phyloP scores from a whole-genome alignment of 2,797 vertebrate species.

The Calcarius lapponicus region DNA sequence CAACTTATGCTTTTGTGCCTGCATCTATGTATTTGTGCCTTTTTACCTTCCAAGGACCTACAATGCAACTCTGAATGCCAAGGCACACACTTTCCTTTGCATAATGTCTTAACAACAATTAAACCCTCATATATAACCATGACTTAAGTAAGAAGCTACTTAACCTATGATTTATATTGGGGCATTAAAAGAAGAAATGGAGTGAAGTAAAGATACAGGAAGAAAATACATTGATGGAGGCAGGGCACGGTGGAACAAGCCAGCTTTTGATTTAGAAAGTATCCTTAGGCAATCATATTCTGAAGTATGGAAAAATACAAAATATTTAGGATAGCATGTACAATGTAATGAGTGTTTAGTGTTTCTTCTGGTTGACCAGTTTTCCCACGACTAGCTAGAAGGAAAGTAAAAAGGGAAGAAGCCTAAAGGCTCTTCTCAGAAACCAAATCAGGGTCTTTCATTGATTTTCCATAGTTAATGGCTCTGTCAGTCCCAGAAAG shows the following conservation, averaged over 20 bases:
- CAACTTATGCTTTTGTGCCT: not conserved
- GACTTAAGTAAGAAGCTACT: not conserved
- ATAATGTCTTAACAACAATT: not conserved
- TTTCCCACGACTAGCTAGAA: not conserved
- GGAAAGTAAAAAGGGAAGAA: not conserved
- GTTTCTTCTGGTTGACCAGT: not conserved
- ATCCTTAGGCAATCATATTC: not conserved
- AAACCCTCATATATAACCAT: not conserved
- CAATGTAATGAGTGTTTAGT: not conserved
- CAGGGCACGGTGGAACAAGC: not conserved
- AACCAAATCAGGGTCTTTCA: not conserved
- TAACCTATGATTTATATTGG: not conserved
- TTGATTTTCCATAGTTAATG: conserved; percentile 5
- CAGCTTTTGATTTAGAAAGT: not conserved
- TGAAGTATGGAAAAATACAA: not conserved
- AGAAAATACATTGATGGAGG: not conserved
- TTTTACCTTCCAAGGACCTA: not conserved
- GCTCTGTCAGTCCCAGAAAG: not conserved
- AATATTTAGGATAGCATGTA: not conserved
- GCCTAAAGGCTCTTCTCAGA: not conserved
- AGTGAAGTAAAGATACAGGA: not conserved
- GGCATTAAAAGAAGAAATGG: not conserved
- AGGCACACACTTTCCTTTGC: not conserved
- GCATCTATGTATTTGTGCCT: not conserved
- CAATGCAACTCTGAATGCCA: not conserved